A percentile compares a stretch with the other conserved stretches of the same genome.
These are phyloP conservation scores for Chamaetylas fuelleborni DNA, from an alignment of 2,113 vertebrate species.

Conservation along the genomic window DNA sequence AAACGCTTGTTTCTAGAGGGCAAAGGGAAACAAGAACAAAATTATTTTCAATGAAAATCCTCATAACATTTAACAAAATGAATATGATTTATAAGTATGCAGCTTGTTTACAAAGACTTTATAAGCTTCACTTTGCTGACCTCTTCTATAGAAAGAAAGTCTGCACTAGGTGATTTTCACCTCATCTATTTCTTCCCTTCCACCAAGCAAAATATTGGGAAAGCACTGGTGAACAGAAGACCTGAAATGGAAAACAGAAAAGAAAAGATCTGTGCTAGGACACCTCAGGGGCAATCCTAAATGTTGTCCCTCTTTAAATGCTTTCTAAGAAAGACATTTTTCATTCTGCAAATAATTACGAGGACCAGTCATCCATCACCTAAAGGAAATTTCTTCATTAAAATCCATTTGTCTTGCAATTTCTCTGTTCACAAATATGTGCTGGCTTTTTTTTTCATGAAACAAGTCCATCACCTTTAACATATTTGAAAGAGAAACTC, in stretches of 20 bases:
- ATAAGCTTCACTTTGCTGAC: neutral
- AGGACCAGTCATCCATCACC: neutral
- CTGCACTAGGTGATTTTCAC: neutral
- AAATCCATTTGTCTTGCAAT: neutral
- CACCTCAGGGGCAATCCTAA: neutral
- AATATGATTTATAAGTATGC: neutral
- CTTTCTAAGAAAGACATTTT: neutral
- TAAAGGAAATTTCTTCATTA: constrained; percentile 29
- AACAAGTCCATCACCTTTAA: neutral
- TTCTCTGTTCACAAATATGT: neutral
- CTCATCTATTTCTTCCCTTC: neutral
- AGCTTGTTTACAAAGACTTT: neutral
- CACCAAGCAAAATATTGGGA: neutral
- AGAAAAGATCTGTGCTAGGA: neutral
- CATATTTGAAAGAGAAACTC: constrained; percentile 22
- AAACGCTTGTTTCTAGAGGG: neutral
- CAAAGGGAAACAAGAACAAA: neutral
- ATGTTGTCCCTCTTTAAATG: neutral
- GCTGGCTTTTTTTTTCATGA: neutral
- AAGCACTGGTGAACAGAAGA: neutral
- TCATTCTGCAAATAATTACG: neutral
- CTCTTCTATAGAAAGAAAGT: neutral
- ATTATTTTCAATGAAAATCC: neutral
- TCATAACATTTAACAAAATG: neutral
- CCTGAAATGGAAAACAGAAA: neutral